Conservation (phyloP, 2,797 vertebrate species). For the Sardinella longiceps region DNA sequence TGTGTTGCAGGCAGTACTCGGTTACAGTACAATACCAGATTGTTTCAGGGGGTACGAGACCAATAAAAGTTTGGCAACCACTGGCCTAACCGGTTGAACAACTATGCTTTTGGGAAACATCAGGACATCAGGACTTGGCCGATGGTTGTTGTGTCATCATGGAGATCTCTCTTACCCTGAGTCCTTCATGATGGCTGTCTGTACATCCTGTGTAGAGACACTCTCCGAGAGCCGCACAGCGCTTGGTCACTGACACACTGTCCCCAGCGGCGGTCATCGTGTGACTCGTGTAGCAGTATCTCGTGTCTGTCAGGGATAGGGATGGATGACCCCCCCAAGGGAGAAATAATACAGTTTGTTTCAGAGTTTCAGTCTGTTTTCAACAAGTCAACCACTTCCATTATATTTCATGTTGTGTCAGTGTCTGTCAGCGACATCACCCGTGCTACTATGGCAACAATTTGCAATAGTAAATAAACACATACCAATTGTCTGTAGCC, state of each 20-base stretch:
- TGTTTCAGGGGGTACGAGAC: no score
- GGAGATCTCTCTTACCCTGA: conserved; percentile 73
- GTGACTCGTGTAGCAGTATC: conserved; percentile 86
- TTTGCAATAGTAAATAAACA: background rate
- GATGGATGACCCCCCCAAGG: background rate
- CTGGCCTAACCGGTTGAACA: no score
- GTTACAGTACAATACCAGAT: no score
- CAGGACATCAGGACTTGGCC: no score
- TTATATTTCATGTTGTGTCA: background rate
- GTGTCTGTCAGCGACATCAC: background rate
- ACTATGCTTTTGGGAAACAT: no score
- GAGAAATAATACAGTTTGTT: background rate
- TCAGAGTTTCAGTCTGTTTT: background rate
- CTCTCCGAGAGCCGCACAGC: conserved; percentile 78
- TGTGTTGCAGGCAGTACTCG: no score
- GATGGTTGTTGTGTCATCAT: background rate
- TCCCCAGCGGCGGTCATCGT: conserved; percentile 78
- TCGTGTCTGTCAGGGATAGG: conserved; percentile 70
- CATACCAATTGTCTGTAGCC: background rate
- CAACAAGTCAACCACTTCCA: background rate
- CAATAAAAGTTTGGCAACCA: no score
- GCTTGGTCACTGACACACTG: conserved; percentile 87
- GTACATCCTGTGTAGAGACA: conserved; percentile 82
- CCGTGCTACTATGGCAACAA: background rate
- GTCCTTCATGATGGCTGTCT: conserved; percentile 65